Percentiles rank a stretch among this genome's conserved stretches.
These are phyloP conservation scores for Atherinomorus stipes DNA, from an alignment of 2,113 vertebrate species.

Conservation along the genomic window DNA sequence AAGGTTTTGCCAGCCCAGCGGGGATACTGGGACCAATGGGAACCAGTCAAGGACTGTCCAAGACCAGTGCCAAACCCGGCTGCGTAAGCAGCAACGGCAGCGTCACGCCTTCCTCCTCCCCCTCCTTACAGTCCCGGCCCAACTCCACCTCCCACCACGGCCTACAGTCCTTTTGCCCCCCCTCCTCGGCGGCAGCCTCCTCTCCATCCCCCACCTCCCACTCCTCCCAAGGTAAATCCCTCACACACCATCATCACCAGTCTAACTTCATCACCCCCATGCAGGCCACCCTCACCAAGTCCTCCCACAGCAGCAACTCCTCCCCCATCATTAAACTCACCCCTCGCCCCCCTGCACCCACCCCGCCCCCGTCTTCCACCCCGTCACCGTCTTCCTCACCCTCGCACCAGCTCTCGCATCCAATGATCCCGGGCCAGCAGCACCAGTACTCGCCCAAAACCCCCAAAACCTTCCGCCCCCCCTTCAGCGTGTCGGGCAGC, in stretches of 20 bases:
- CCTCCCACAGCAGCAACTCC: conserved; percentile 82
- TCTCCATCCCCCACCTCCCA: conserved; percentile 75
- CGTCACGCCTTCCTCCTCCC: conserved; percentile 53
- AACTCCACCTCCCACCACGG: conserved; percentile 57
- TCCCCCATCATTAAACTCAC: conserved; percentile 84
- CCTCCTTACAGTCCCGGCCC: conserved; percentile 81
- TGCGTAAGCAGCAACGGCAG: conserved; percentile 62
- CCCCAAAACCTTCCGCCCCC: conserved; percentile 66
- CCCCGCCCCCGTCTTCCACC: conserved; percentile 72
- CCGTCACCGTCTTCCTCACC: conserved; percentile 71
- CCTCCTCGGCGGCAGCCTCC: conserved; percentile 78
- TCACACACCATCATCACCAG: conserved; percentile 84
- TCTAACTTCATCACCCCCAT: conserved; percentile 85
- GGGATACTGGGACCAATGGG: conserved; percentile 62
- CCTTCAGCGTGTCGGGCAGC: conserved; percentile 63
- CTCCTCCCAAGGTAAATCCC: conserved; percentile 58
- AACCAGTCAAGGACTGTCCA: conserved; percentile 49
- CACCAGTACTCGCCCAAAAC: conserved; percentile 72
- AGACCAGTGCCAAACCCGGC: conserved; percentile 58
- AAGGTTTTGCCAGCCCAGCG: conserved; percentile 53
- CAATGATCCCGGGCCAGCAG: conserved; percentile 63
- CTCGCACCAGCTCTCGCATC: conserved; percentile 60
- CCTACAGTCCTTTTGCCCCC: conserved; percentile 72
- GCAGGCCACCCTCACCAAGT: conserved; percentile 85
- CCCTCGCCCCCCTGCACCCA: conserved; percentile 73